Percentiles rank a stretch among this genome's conserved stretches.
These are phyloP conservation scores for Cryptus armator DNA, from an alignment of 2,888 invertebrate genomes.

Conservation along the genomic window DNA sequence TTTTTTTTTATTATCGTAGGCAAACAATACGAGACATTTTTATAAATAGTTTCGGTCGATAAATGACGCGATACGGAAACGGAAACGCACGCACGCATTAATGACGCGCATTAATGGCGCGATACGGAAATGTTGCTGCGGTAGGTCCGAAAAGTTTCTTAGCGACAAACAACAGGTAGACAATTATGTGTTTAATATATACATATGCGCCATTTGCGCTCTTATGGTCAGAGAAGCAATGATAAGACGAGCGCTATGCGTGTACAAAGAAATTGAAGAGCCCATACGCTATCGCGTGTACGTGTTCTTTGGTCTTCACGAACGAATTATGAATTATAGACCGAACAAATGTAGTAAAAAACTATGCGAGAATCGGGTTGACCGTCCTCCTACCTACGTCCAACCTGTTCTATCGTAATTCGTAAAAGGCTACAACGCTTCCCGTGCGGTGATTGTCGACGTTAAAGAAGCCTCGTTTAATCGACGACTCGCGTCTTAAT, in stretches of 20 bases:
- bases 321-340: slow-evolving; percentile 50
- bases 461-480: slow-evolving; percentile 38
- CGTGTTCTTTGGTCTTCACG: slow-evolving; percentile 45
- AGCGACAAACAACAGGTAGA: slow-evolving; percentile 9
- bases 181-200: neutral
- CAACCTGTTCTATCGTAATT: slow-evolving; percentile 25
- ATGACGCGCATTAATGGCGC: neutral
- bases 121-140: slow-evolving; percentile 39
- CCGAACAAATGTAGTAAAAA: neutral
- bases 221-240: slow-evolving; percentile 41
- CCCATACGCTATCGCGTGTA: slow-evolving; percentile 38
- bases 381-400: slow-evolving; percentile 1
- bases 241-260: slow-evolving; percentile 13
- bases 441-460: slow-evolving; percentile 21
- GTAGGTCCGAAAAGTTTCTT: slow-evolving; percentile 40
- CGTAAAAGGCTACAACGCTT: slow-evolving; percentile 57
- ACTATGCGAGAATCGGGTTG: slow-evolving; percentile 15
- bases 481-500: slow-evolving; percentile 56
- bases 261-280: slow-evolving; percentile 39
- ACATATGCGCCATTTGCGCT: neutral
- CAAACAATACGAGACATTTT: neutral
- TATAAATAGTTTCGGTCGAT: slow-evolving; percentile 3
- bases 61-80: slow-evolving; percentile 37
- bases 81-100: neutral
- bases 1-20: too few species aligned